Evolutionary conservation across 2,888 invertebrate genomes (phyloP).

Genomic region (Cantharis nigra): DNA sequence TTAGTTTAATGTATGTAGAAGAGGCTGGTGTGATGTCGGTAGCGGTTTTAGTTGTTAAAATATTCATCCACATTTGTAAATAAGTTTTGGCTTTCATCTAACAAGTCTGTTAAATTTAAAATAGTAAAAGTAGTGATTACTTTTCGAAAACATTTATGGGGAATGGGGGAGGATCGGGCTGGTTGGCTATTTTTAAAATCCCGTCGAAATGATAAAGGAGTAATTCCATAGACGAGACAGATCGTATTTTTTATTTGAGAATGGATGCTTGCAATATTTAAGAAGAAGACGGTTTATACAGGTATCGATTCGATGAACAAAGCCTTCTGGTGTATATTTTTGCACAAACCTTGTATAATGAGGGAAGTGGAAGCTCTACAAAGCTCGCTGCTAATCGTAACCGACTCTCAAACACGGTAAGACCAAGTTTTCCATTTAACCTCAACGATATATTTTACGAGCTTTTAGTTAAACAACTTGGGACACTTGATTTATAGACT

Average conservation of each 20-base stretch:
- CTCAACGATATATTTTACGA: conserved; percentile 46
- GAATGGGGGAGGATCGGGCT: background rate
- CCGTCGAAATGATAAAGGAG: background rate
- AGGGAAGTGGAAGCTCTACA: conserved; percentile 27
- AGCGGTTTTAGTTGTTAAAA: conserved; percentile 35
- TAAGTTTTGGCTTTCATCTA: conserved; percentile 19
- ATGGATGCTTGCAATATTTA: background rate
- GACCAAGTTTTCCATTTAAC: conserved; percentile 42
- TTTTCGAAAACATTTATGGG: background rate
- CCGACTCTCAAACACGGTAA: conserved; percentile 30
- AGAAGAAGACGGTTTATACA: conserved; percentile 23
- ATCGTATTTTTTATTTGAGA: background rate
- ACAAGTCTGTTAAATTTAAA: conserved; percentile 7
- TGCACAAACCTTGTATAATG: conserved; percentile 28
- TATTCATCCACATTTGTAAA: conserved; percentile 28
- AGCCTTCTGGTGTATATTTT: conserved; percentile 27
- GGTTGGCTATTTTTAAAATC: background rate
- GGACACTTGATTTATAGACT: conserved; percentile 43
- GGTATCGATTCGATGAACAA: conserved; percentile 25
- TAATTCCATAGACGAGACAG: background rate
- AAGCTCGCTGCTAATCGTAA: conserved; percentile 35
- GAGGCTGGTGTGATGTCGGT: conserved; percentile 33
- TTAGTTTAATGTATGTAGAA: conserved; percentile 38
- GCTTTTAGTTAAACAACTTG: conserved; percentile 48
- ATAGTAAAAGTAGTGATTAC: conserved; percentile 6